Base-by-base conservation (phyloP, 2,888 invertebrate genomes). In the Cataglyphis rosenhaueri region DNA sequence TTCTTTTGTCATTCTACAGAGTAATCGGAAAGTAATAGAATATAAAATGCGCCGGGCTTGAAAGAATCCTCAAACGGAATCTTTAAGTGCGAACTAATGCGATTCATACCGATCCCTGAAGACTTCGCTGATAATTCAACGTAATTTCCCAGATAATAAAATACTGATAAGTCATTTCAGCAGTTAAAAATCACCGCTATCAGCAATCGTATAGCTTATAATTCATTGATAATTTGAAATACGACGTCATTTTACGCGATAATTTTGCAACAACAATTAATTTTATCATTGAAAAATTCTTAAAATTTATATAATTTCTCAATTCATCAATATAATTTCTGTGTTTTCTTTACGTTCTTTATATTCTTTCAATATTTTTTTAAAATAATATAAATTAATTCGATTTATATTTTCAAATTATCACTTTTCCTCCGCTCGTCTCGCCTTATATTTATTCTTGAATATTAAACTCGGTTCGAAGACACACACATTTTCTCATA, bases 21-120 rank as follows among this genome's bases (percentile, higher is more conserved):
- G 1, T 44, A 32, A 71, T 70, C 32, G 70, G 32, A 38, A 59
- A 32, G 44, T 70, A 78, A 78, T 78, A 44, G 78, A 79, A 79
- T 79, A 71, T 71, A 5, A 79, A 71, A 79, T 79, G 32, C 21
- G 12, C 8, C 32, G 15, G 3, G 44, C 32, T 32, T 78, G 44
- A 32, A 59, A 59, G 32, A 71, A 32, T 41, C 21, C 18, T 44
- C 57, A 71, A 79, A 71, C 59, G 21, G 78, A 79, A 71, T 79
- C 21, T 59, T 71, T 71, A 18, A 79, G 5, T 41, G 78, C 21
- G 57, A 78, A 18, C 32, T 21, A 78, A 78, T 71, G 21, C 15
- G 3, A 38, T 38, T 38, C 38, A 55, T 15, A 2, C 15, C 5
- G 18, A 18, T 29, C 18, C n/a, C 12, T 18, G 3, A 32, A 32